A percentile compares a stretch with the other conserved stretches of the same genome.
Evolutionary conservation across 2,113 vertebrate species (phyloP).

Genomic region (Typhlomys cinereus): DNA sequence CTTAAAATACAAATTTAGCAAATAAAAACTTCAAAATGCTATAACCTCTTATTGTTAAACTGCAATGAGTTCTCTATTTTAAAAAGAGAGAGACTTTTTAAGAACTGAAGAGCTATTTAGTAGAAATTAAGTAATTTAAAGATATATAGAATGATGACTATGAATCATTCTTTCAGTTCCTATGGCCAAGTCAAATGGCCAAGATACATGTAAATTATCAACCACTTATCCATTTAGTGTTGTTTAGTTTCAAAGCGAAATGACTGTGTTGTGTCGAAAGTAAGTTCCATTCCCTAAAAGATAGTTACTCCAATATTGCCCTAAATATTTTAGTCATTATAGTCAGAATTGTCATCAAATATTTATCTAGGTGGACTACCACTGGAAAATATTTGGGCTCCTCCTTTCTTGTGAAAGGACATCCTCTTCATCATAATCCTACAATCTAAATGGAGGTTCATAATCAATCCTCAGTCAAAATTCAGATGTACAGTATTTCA

Average conservation of each 20-base stretch:
- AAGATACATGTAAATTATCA: constrained; percentile 13
- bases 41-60: constrained; percentile 30
- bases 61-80: neutral
- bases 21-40: constrained; percentile 18
- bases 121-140: constrained; percentile 55
- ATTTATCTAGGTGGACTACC: neutral
- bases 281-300: constrained; percentile 20
- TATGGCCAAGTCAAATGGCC: neutral
- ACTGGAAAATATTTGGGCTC: no score
- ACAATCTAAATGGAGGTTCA: neutral
- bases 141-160: neutral
- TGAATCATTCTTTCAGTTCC: constrained; percentile 31
- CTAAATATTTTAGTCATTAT: constrained; percentile 12
- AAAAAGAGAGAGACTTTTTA: neutral
- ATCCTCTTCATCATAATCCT: neutral
- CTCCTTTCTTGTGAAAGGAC: neutral
- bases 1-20: neutral
- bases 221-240: neutral
- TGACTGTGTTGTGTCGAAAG: neutral
- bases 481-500: neutral
- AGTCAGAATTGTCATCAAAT: constrained; percentile 3
- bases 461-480: neutral
- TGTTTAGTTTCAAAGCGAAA: constrained; percentile 42
- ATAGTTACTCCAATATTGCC: neutral
- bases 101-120: neutral